Conservation (phyloP, 2,888 invertebrate species). For the Agriopis aurantiaria region DNA sequence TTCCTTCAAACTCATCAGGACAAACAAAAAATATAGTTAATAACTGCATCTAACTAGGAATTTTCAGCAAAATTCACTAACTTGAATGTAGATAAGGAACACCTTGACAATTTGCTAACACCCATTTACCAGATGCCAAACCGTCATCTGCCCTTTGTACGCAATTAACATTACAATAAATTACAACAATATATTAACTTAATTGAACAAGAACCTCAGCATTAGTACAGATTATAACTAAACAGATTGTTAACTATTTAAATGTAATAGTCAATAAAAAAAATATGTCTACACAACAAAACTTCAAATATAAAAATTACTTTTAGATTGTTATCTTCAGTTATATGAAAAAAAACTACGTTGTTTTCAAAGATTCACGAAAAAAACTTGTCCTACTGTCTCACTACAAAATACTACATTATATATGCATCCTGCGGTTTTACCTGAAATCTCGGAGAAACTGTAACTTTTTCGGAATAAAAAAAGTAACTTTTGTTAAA, state of each 20-base stretch:
- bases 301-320: neutral
- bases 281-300: no score
- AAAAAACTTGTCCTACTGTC: no score
- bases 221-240: neutral
- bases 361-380: no score
- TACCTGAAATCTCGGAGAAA: no score
- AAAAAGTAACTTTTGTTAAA: no score
- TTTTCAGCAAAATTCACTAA: neutral
- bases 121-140: conserved; percentile 55
- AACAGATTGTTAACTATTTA: conserved; percentile 6
- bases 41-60: neutral
- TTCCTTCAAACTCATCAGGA: no score
- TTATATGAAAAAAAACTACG: no score
- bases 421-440: no score
- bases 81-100: conserved; percentile 5
- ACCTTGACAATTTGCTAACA: conserved; percentile 51
- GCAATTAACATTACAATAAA: conserved; percentile 65
- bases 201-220: conserved; percentile 58
- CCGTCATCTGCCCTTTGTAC: conserved; percentile 63
- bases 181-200: conserved; percentile 63
- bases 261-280: no score
- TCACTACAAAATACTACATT: no score
- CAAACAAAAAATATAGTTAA: neutral
- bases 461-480: no score
- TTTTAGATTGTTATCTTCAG: no score